Percentiles rank a stretch among this genome's conserved stretches.
Conservation (phyloP, 1,140 invertebrate species). For the Psix sp. region DNA sequence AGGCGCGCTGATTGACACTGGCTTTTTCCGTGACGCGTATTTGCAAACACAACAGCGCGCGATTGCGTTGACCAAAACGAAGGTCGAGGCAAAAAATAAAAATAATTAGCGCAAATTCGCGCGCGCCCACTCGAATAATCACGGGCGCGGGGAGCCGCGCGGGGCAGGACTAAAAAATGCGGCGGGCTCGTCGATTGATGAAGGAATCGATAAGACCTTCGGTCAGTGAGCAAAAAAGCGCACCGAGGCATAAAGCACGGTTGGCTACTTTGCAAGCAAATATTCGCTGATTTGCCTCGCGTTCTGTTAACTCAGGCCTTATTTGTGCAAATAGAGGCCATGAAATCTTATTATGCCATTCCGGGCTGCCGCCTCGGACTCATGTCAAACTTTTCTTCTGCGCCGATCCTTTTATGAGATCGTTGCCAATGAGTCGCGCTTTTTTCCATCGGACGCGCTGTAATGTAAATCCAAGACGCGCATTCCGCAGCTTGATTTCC, state of each 20-base stretch:
- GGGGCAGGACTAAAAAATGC: too few relatives aligned
- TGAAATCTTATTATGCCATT: conserved; percentile 46
- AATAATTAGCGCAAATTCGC: background rate
- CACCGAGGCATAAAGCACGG: conserved; percentile 46
- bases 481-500: background rate
- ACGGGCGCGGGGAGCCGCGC: too few relatives aligned
- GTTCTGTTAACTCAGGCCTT: conserved; percentile 38
- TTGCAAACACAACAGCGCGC: conserved; percentile 1
- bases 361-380: background rate
- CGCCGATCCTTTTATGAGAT: background rate
- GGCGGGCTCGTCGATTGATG: too few relatives aligned
- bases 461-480: background rate
- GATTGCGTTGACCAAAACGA: too few relatives aligned
- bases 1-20: conserved; percentile 61
- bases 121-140: too few relatives aligned
- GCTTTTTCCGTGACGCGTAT: conserved; percentile 25
- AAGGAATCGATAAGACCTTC: conserved; percentile 52
- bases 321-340: conserved; percentile 34
- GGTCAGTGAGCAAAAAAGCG: conserved; percentile 47
- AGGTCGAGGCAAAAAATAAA: background rate
- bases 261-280: conserved; percentile 60
- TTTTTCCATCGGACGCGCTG: background rate
- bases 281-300: conserved; percentile 52
- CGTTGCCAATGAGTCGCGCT: background rate
- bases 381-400: conserved; percentile 31